Base-by-base conservation (phyloP, 2,797 vertebrate species). In the Epinephelus awoara region DNA sequence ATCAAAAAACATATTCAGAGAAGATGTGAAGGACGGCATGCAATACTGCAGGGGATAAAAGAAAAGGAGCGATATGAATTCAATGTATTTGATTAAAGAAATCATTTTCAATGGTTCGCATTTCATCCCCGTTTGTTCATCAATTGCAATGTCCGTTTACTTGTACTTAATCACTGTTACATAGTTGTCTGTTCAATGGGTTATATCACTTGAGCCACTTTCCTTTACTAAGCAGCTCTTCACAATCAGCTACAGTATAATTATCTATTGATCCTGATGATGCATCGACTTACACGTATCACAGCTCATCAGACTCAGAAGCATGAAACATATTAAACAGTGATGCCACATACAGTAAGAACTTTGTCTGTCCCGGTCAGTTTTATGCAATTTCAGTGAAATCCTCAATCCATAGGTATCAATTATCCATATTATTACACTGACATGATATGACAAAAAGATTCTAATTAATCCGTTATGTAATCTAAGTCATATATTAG, bases 201-300 rank as follows among this genome's bases (percentile, higher is more conserved):
- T 40, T 8, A 40, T 12, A 10, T 9, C 40, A 40, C 40, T 12
- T 12, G 2, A 40, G 8, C 38, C 38, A 40, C 38, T 34, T 6
- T 7, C 29, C 29, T 34, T 77, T 13, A 19, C 18, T 61, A 38
- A 66, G 47, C 40, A 38, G 54, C 67, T 55, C 34, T 13, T 55
- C 10, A 74, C 42, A 18, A 80, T 67, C 21, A 62, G 21, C 12
- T 50, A 49, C 27, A 70, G 18, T 40, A 74, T 82, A 67, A 75
- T 83, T 73, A 67, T 52, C 29, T 42, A 73, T 63, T 72, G 72
- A 80, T 80, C 21, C 25, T 55, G 59, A 40, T 38, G 58, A 69
- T 61, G 18, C 51, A 77, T 46, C 54, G n/a, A 66, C 21, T 17
- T 9, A n/a, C n/a, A n/a, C n/a, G 13, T 25, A 62, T 67, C 61